These are phyloP conservation scores for Caretta caretta DNA, from an alignment of 2,113 vertebrate species.

Conservation along the genomic window DNA sequence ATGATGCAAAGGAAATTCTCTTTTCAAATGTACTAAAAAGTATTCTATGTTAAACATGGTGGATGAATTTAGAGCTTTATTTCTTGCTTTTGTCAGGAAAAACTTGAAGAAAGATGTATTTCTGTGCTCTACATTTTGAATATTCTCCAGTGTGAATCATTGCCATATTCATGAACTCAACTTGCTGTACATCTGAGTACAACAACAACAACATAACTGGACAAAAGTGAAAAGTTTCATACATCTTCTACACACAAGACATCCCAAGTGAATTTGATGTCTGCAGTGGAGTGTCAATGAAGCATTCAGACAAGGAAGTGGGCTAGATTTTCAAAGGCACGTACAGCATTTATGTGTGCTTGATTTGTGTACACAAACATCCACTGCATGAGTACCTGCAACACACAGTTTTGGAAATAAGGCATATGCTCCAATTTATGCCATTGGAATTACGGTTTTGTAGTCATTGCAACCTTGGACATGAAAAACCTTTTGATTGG, in stretches of 20 bases:
- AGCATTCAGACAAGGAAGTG: not conserved
- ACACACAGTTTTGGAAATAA: not conserved
- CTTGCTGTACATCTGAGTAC: not conserved
- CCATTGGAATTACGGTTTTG: not conserved
- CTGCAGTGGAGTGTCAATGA: not conserved
- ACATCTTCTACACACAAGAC: not conserved
- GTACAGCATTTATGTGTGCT: not conserved
- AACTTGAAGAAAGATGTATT: not conserved
- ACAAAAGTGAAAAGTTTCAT: not conserved
- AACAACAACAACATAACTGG: not conserved
- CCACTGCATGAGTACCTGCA: not conserved
- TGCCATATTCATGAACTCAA: not conserved
- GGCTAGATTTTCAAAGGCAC: not conserved
- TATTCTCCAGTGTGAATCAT: not conserved
- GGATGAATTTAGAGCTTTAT: not conserved
- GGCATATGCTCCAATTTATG: not conserved
- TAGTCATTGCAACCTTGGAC: fast-evolving
- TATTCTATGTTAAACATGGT: not conserved
- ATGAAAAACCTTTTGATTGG: not conserved
- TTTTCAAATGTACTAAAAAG: not conserved
- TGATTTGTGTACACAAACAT: not conserved
- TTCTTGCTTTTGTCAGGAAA: not conserved
- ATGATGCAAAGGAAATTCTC: not conserved
- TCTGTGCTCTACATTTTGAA: not conserved
- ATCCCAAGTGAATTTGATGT: not conserved